Percentiles rank a stretch among this genome's conserved stretches.
Conservation (phyloP, 2,797 vertebrate genomes). For the Platalea minor region DNA sequence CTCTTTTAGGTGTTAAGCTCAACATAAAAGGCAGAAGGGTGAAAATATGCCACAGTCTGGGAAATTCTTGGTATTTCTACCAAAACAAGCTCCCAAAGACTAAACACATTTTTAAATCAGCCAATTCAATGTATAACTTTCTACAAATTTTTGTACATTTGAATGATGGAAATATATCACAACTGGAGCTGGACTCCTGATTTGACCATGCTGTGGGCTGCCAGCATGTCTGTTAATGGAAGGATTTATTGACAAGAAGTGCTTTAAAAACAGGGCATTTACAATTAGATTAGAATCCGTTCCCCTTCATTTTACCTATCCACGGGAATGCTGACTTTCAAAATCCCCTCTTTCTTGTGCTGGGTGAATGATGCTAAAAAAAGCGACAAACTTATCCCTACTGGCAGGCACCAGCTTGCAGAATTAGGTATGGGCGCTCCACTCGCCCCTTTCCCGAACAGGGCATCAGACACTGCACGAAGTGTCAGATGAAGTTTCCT, state of each 20-base stretch:
- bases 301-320: conserved; percentile 55
- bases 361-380: conserved; percentile 42
- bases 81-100: neutral
- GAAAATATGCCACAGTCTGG: neutral
- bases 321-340: conserved; percentile 48
- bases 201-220: neutral
- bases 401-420: conserved; percentile 17
- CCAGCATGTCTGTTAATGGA: conserved; percentile 29
- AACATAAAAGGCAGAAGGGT: neutral
- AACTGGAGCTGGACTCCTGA: neutral
- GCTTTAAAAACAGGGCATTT: conserved; percentile 50
- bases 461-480: neutral
- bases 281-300: conserved; percentile 64
- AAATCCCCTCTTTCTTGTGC: neutral
- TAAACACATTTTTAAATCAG: neutral
- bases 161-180: neutral
- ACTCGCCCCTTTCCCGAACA: neutral
- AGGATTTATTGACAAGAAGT: conserved; percentile 35
- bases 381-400: neutral
- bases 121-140: neutral
- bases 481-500: neutral
- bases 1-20: neutral
- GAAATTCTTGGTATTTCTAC: neutral
- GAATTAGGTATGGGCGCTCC: neutral
- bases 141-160: neutral